Conservation (phyloP, 2,797 vertebrate genomes). For the Takifugu rubripes region DNA sequence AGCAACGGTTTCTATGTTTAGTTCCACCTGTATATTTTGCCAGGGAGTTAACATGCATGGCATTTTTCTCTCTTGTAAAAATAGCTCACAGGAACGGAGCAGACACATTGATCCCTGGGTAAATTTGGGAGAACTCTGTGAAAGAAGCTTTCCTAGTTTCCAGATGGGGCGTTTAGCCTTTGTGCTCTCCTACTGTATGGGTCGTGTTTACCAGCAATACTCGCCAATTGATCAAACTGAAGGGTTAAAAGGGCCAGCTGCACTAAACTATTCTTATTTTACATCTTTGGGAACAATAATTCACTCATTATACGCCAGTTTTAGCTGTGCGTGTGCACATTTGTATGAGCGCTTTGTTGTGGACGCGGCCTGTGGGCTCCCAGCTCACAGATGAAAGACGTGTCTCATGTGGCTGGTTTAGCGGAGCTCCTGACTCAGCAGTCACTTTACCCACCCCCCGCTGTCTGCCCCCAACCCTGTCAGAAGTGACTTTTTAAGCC, state of each 20-base stretch:
- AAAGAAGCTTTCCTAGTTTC: slow-evolving; percentile 25
- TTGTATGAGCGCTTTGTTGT: slow-evolving; percentile 53
- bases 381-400: slow-evolving; percentile 64
- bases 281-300: too few relatives aligned
- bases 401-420: slow-evolving; percentile 65
- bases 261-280: not conserved
- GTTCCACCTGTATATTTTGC: slow-evolving; percentile 46
- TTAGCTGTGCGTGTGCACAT: slow-evolving; percentile 7
- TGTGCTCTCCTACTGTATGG: not conserved
- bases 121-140: slow-evolving; percentile 31
- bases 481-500: not conserved
- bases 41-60: slow-evolving; percentile 25
- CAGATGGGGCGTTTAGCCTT: too few relatives aligned
- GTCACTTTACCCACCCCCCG: slow-evolving; percentile 15
- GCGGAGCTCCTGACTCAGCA: slow-evolving; percentile 63
- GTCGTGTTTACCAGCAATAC: slow-evolving; percentile 25
- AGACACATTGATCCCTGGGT: slow-evolving; percentile 30
- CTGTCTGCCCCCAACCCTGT: not conserved
- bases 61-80: slow-evolving; percentile 27
- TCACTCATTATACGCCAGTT: slow-evolving; percentile 30
- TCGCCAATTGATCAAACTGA: not conserved
- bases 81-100: slow-evolving; percentile 2
- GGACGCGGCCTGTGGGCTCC: slow-evolving; percentile 57
- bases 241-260: not conserved
- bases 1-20: slow-evolving; percentile 70